Evolutionary conservation across 2,888 invertebrate genomes (phyloP), one percentile per base, ranked within the genome.

Genomic region (Acrobasis suavella): DNA sequence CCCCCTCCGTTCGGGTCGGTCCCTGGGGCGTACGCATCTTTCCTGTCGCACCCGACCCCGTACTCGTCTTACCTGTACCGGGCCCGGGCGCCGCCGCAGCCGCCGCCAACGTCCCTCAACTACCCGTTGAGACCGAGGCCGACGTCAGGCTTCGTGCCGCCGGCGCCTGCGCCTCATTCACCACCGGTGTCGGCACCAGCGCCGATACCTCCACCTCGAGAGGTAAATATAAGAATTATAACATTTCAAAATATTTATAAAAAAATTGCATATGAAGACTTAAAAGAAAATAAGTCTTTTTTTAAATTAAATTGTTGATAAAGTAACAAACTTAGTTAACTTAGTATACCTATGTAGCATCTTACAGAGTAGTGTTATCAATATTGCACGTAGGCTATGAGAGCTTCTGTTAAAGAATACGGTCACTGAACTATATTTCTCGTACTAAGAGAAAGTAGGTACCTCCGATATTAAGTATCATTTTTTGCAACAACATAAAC

Each of bases 31-130:
- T 92, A 93, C 76, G 74, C 89, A 49, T 86, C 90, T 8, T 92
- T 93, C 74, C 83, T 93, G 55, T 88, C 89, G 65, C 88, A 88
- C 81, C 81, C 89, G 72, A 89, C 80, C 69, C 89, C 80, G 69
- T 88, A 91, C 76, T 81, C 90, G 66, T 82, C 82, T 51, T 91
- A 88, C 75, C 79, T 88, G 82, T 93, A 85, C 85, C 89, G 82
- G 75, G 84, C 78, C 83, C 86, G 81, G 62, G 88, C 75, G 78
- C 91, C 85, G 65, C 86, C 83, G 65, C 83, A 88, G 64, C 81
- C 84, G 50, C 73, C 78, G 63, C 81, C 84, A 46, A 72, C 78
- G 22, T 42, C 56, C 58, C 73, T 66, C 49, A 49, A 55, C 85
- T 82, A 90, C 72, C 88, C 87, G 59, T 77, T 89, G 67, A 81